Evolutionary conservation across 2,113 vertebrate genomes (phyloP).

Genomic region (Microcebus tavaratra): DNA sequence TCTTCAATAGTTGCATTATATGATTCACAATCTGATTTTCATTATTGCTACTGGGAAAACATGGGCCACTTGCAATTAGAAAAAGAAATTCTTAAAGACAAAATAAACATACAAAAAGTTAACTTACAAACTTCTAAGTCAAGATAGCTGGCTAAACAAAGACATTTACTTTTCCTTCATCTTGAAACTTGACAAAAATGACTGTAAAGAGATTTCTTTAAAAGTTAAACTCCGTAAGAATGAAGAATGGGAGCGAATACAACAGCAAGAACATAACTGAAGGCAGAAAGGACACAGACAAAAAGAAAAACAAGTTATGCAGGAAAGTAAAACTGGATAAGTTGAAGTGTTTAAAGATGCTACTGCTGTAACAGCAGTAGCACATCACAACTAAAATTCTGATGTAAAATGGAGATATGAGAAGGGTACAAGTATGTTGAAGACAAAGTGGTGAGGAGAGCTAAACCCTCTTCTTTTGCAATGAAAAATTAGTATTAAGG

Average conservation of each 20-base stretch:
- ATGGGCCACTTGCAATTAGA: not conserved
- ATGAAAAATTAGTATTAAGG: not conserved
- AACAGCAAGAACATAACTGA: not conserved
- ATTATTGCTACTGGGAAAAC: constrained; percentile 12
- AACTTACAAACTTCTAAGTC: not conserved
- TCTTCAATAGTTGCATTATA: not conserved
- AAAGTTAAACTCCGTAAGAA: not conserved
- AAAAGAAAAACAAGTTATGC: not conserved
- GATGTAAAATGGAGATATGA: not conserved
- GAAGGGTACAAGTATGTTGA: not conserved
- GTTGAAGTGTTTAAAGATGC: not conserved
- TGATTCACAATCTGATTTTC: not conserved
- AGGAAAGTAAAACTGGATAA: not conserved
- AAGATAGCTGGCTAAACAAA: not conserved
- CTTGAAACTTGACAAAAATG: not conserved
- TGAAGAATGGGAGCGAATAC: not conserved
- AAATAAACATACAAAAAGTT: not conserved
- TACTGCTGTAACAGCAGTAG: not conserved
- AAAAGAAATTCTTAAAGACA: not conserved
- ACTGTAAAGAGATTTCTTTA: not conserved
- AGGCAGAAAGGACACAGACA: not conserved
- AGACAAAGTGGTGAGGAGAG: not conserved
- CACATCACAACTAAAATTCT: not conserved
- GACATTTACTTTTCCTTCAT: not conserved
- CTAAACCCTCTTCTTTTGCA: not conserved